These are phyloP conservation scores for Steatocranus sp. DNA, from an alignment of 2,797 vertebrate species.

Conservation along the genomic window DNA sequence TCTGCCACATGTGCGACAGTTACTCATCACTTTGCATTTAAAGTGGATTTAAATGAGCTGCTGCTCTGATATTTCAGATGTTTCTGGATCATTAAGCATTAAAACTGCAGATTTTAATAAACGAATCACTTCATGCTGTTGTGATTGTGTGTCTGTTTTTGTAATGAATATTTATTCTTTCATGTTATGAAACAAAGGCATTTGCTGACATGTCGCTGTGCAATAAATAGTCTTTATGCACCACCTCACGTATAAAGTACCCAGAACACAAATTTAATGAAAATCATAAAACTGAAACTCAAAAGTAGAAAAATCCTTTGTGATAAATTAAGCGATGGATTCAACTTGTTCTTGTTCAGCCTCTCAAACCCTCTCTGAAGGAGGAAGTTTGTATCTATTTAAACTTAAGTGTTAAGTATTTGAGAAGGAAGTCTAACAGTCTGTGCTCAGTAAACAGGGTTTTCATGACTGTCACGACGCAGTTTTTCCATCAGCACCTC, in stretches of 20 bases:
- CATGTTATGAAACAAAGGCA: neutral
- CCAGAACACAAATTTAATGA: neutral
- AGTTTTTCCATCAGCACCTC: neutral
- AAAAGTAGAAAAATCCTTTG: neutral
- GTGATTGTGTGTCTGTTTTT: too few relatives aligned
- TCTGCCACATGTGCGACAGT: neutral
- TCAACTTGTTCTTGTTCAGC: neutral
- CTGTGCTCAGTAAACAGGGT: neutral
- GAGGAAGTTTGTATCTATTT: neutral
- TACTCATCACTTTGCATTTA: neutral
- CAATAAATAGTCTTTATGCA: neutral
- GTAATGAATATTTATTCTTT: neutral
- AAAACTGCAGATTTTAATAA: neutral
- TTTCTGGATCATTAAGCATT: neutral
- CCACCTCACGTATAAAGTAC: neutral
- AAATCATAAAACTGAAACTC: neutral
- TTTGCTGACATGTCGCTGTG: neutral
- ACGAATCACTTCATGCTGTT: accelerated
- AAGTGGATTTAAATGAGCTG: neutral
- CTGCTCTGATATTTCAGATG: neutral
- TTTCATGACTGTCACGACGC: neutral
- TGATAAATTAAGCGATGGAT: neutral
- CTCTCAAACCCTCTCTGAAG: neutral
- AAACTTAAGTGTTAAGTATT: neutral
- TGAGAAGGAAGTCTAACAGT: neutral